Base-by-base conservation (phyloP, 2,797 vertebrate species). In the Menidia menidia region DNA sequence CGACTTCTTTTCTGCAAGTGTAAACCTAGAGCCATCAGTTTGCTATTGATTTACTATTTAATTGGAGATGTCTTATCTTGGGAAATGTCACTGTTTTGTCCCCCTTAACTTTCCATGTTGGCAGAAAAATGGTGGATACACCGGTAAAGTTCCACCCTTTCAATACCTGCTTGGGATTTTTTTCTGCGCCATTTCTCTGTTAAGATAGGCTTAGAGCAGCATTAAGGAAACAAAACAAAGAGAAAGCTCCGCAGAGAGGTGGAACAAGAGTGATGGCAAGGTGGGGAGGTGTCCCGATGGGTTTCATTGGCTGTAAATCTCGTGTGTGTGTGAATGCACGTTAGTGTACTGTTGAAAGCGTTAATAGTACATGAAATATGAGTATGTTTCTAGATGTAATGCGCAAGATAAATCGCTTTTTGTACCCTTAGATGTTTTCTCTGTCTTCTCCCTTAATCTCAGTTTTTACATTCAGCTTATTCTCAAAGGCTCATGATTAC, bases 181-280 rank as follows among this genome's bases (percentile, higher is more conserved):
- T 87, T 93, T 93, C 89, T 84, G 90, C 90, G 88, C 85, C 88
- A 85, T 93, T 90, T 91, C 90, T 80, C 83, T 30, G 67, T 88
- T 88, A 90, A 92, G 87, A 92, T 84, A 82, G 80, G 85, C 84
- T 93, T 91, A 91, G 78, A 82, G 87, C 80, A 77, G 84, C 83
- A 81, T 89, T 92, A 91, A 81, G 80, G 75, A 87, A 79, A 82
- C 83, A 83, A 87, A 91, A 85, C 89, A 85, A 84, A 75, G 80
- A 83, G 50, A 67, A 75, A 60, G 54, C 77, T 78, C 77, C 60
- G 66, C 60, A 73, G 76, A 87, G 73, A 72, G 78, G 84, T 75
- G 66, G 58, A 88, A 75, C 53, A 62, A 71, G 80, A 83, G 71
- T 63, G 69, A 81, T 70, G 80, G 70, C 18, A 62, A 77, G 75